Base-by-base conservation (phyloP, 2,797 vertebrate genomes). In the Diglossa cyanea region DNA sequence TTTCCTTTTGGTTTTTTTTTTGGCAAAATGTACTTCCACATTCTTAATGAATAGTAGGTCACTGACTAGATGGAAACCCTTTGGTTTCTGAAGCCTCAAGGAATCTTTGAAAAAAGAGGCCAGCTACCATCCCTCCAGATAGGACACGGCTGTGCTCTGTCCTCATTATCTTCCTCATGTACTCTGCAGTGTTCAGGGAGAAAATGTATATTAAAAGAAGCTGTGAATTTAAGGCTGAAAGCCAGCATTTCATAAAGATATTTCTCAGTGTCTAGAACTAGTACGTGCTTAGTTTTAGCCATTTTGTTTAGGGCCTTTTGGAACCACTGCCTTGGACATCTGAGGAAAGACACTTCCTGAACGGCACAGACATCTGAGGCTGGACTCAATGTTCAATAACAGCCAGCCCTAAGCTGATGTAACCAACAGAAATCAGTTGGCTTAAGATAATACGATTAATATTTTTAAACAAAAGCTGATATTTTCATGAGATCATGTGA, bases 271-370 rank as follows among this genome's bases (percentile, higher is more conserved):
- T 25, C 54, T 60, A 23, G 19, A 45, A 53, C 68, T 71, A 50
- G 4, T 42, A 14, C 39, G 17, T 53, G 11, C 47, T 70, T 28
- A 0, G 0, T 57, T 63, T 70, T 67, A 25, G 0, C 9, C 10
- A 20, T 42, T 51, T 76, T 60, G 12, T 35, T 54, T 67, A 63
- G 24, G 13, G 15, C 4, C 21, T 83, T 82, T 79, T 35, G 45
- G 21, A 89, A 47, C 4, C 13, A 9, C 17, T 66, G 28, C 24
- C 17, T 40, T 40, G 19, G 21, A 21, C 44, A 55, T 10, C 35
- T 70, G 63, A 85, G 30, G 33, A 61, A 75, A 61, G 44, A 3
- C 14, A 21, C 14, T 47, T 70, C 25, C 44, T 61, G 54, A 42
- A 8, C 30, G 39, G 13, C 47, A 42, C 42, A 63, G 26, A 7